These are phyloP conservation scores for Chalcis sispes DNA, from an alignment of 2,888 invertebrate genomes.

Conservation along the genomic window DNA sequence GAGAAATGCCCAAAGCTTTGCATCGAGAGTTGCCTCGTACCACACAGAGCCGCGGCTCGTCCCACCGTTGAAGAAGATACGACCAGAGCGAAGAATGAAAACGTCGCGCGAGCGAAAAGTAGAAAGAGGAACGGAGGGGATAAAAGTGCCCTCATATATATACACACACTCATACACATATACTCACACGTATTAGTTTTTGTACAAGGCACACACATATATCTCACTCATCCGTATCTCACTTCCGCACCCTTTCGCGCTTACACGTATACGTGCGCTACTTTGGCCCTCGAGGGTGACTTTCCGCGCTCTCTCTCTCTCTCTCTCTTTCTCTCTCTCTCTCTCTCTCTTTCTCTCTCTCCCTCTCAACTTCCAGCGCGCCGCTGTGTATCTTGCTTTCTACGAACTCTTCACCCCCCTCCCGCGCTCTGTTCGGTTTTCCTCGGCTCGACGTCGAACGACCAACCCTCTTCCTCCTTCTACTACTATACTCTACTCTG, in stretches of 20 bases:
- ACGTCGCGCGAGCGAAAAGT: not conserved
- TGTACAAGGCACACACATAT: too few relatives aligned
- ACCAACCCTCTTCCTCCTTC: too few relatives aligned
- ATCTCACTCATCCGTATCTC: slow-evolving; percentile 61
- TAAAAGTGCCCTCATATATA: slow-evolving; percentile 62
- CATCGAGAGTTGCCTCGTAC: too few relatives aligned
- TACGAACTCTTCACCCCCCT: not conserved
- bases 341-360: slow-evolving; percentile 3
- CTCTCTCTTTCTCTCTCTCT: not conserved
- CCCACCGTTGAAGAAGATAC: too few relatives aligned
- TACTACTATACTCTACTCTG: too few relatives aligned
- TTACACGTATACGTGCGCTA: slow-evolving; percentile 56
- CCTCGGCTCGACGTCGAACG: not conserved
- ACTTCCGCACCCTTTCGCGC: slow-evolving; percentile 68
- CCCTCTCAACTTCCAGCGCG: not conserved
- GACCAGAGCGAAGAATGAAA: slow-evolving; percentile 17
- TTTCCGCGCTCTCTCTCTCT: slow-evolving; percentile 21
- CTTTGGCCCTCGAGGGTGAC: slow-evolving; percentile 59
- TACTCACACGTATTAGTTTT: too few relatives aligned
- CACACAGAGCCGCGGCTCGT: too few relatives aligned
- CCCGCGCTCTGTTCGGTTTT: not conserved
- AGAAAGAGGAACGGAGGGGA: slow-evolving; percentile 27
- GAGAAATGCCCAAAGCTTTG: too few relatives aligned
- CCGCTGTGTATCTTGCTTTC: not conserved
- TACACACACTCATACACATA: too few relatives aligned